These are phyloP conservation scores for Ectropis grisescens DNA, from an alignment of 1,140 invertebrate genomes.

Conservation along the genomic window DNA sequence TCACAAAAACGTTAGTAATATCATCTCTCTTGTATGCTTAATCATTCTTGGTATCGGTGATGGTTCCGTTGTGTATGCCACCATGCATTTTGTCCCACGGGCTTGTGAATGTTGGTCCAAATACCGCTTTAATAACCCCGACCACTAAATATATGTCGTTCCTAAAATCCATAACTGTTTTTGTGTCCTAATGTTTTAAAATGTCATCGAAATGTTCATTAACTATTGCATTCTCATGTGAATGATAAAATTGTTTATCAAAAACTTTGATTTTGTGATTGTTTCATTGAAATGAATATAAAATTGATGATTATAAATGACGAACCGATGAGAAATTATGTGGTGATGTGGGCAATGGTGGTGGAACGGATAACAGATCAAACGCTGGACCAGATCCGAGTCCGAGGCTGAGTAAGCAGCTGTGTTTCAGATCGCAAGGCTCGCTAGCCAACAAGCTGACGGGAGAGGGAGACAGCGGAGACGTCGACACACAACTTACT, in stretches of 20 bases:
- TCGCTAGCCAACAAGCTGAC: conserved; percentile 88
- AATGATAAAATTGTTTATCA: too few relatives aligned
- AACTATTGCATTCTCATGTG: too few relatives aligned
- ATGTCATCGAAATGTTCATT: too few relatives aligned
- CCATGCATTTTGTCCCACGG: conserved; percentile 31
- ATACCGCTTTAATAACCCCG: conserved; percentile 1
- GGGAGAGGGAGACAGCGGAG: conserved; percentile 88
- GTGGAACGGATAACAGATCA: conserved; percentile 42
- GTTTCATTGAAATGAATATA: background rate
- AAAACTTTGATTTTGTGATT: background rate
- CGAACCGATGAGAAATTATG: too few relatives aligned
- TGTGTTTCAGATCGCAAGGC: conserved; percentile 86
- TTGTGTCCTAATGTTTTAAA: too few relatives aligned
- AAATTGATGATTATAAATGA: too few relatives aligned
- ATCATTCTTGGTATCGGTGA: conserved; percentile 71
- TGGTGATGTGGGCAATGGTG: conserved; percentile 21
- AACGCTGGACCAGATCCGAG: conserved; percentile 64
- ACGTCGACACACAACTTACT: conserved; percentile 90
- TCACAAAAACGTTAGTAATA: conserved; percentile 42
- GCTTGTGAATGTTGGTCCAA: conserved; percentile 30
- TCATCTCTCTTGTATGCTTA: conserved; percentile 61
- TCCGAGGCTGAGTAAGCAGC: conserved; percentile 71
- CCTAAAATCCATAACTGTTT: conserved; percentile 6
- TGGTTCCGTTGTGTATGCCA: conserved; percentile 47
- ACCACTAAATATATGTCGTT: conserved; percentile 6